Base-by-base conservation (phyloP, 2,888 invertebrate species). In the Lasioglossum oenotherae region DNA sequence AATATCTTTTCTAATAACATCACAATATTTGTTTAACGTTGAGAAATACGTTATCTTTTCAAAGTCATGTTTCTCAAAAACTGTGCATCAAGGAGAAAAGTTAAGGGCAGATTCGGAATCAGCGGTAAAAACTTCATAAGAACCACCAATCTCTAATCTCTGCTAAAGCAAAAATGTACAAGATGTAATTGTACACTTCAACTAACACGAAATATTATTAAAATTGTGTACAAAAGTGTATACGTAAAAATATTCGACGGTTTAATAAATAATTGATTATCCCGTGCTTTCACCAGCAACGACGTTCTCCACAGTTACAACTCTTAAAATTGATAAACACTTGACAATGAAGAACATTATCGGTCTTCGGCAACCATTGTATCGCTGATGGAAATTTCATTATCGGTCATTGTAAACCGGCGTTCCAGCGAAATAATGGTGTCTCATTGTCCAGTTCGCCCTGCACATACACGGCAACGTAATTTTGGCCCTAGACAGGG, bases 401-500 rank as follows among this genome's bases (percentile, higher is more conserved):
- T 67, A 67, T 67, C 35, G 67, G 67, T 35, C 67, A 67, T 35
- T 67, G 67, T 67, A 31, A 67, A 35, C 35, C 8, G 67, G 35
- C 35, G 67, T 27, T 35, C 35, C 67, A 35, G 67, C 35, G 67
- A 67, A 67, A 67, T 67, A 67, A 67, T 35, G 67, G 35, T 31
- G 67, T 67, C 67, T 35, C 67, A 67, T 67, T 67, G 35, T 67
- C 35, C 35, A 67, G 8, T 67, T 8, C 35, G 35, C 35, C 35
- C 67, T 31, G 19, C 23, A 35, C 67, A 67, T 23, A 67, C 67
- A 2, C 35, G 67, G 5, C 35, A 35, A 67, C 67, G 67, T 67
- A 67, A 67, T 67, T 67, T 67, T 16, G 67, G 67, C 67, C 67
- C 31, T 67, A 67, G 35, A 67, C 35, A 23, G 23, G 67, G 67